phyloP scores from a whole-genome alignment of 2,797 vertebrate species.

The Onychomys leucogaster region DNA sequence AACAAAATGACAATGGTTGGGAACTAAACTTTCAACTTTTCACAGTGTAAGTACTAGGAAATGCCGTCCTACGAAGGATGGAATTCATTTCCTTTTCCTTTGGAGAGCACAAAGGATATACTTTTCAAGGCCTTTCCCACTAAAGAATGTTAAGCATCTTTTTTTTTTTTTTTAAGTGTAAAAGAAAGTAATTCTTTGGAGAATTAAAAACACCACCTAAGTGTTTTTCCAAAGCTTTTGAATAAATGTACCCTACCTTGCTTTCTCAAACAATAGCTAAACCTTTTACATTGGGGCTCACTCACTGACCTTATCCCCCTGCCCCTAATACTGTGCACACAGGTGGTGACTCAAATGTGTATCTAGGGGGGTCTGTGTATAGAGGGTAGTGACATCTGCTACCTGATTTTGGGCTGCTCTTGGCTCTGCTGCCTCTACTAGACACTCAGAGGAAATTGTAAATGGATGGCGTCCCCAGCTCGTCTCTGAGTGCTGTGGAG shows the following conservation, averaged over 20 bases:
- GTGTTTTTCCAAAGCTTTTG: slow-evolving; percentile 54
- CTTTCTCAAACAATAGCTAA: neutral
- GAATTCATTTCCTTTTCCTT: slow-evolving; percentile 48
- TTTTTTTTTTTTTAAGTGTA: too few relatives aligned
- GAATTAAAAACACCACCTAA: slow-evolving; percentile 51
- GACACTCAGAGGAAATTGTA: neutral
- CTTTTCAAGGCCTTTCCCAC: slow-evolving; percentile 54
- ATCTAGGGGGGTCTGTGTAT: neutral
- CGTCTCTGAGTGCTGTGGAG: neutral
- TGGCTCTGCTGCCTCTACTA: neutral
- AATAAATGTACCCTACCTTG: neutral
- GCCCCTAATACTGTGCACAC: neutral
- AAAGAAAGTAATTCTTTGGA: slow-evolving; percentile 35
- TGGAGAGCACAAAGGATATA: slow-evolving; percentile 4
- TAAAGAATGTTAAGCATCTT: neutral
- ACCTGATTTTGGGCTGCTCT: neutral
- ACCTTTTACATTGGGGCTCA: neutral
- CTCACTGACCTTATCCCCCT: too few relatives aligned
- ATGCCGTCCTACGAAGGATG: neutral
- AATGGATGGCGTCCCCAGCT: neutral
- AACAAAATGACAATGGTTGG: slow-evolving; percentile 40
- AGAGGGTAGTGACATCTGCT: neutral
- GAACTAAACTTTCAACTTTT: slow-evolving; percentile 51
- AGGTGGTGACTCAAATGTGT: neutral
- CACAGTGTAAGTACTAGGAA: neutral